phyloP scores from a whole-genome alignment of 2,113 vertebrate species.

The Aptenodytes patagonicus region DNA sequence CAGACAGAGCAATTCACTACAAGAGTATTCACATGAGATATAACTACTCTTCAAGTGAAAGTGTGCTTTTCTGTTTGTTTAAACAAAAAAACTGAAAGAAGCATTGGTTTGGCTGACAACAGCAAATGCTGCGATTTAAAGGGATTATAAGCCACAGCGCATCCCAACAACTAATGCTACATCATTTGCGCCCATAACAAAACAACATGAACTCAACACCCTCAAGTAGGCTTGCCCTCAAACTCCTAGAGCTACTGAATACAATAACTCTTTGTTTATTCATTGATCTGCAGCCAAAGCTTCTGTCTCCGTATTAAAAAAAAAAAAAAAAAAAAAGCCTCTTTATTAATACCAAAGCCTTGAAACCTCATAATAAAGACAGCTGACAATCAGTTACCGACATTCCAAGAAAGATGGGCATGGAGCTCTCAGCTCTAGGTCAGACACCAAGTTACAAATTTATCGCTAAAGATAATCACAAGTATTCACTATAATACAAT shows the following conservation, averaged over 20 bases:
- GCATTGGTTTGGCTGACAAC: background rate
- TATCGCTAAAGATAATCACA: slow-evolving; percentile 33
- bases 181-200: slow-evolving; percentile 8
- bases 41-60: slow-evolving; percentile 1
- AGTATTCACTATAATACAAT: slow-evolving; percentile 50
- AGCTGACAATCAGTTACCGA: slow-evolving; percentile 16
- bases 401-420: slow-evolving; percentile 42
- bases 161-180: slow-evolving; percentile 6
- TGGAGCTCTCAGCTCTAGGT: background rate
- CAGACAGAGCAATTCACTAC: background rate
- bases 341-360: slow-evolving; percentile 34
- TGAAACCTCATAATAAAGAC: slow-evolving; percentile 46
- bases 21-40: background rate
- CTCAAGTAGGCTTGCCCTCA: slow-evolving; percentile 38
- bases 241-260: slow-evolving; percentile 46
- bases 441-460: slow-evolving; percentile 35
- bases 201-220: slow-evolving; percentile 40
- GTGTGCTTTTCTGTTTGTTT: background rate
- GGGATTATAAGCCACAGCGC: background rate
- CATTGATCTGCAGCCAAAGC: slow-evolving; percentile 52
- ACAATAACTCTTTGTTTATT: slow-evolving; percentile 59
- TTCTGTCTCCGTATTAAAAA: slow-evolving; percentile 20
- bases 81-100: background rate
- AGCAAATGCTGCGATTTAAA: background rate
- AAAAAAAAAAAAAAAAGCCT: background rate